These are phyloP conservation scores for Armadillidium nasatum DNA, from an alignment of 1,140 invertebrate genomes.

Conservation along the genomic window DNA sequence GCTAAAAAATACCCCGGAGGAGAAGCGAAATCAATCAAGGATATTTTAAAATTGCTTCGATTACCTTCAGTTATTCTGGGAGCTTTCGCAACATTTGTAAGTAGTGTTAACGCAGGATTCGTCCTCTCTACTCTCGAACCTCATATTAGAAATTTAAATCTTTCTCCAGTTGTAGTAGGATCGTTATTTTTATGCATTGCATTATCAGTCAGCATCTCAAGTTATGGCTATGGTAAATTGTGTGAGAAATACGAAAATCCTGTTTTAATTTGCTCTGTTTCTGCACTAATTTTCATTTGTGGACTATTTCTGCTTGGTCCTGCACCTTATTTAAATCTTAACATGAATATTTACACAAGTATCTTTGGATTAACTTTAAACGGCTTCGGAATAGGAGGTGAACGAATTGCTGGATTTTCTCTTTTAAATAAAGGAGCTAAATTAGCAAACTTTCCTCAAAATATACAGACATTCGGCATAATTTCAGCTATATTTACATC, in stretches of 20 bases:
- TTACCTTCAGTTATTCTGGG: no score
- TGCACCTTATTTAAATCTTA: constrained; percentile 33
- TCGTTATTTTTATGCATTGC: no score
- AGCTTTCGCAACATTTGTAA: no score
- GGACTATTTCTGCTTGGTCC: constrained; percentile 71
- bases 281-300: constrained; percentile 60
- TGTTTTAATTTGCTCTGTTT: constrained; percentile 63
- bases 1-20: no score
- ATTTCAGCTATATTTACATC: constrained; percentile 81
- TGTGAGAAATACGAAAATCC: constrained; percentile 64
- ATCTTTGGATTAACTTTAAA: constrained; percentile 68
- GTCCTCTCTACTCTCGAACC: no score
- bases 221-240: constrained; percentile 69
- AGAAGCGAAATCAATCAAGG: no score
- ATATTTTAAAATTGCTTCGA: no score
- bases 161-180: no score
- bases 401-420: constrained; percentile 74
- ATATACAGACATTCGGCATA: constrained; percentile 73
- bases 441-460: constrained; percentile 67
- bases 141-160: no score
- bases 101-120: no score
- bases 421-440: constrained; percentile 70
- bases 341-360: constrained; percentile 46
- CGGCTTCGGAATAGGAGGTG: constrained; percentile 72
- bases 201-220: constrained; percentile 61